Evolutionary conservation across 2,888 invertebrate genomes (phyloP).

Genomic region (Amblyjoppa fuscipennis): DNA sequence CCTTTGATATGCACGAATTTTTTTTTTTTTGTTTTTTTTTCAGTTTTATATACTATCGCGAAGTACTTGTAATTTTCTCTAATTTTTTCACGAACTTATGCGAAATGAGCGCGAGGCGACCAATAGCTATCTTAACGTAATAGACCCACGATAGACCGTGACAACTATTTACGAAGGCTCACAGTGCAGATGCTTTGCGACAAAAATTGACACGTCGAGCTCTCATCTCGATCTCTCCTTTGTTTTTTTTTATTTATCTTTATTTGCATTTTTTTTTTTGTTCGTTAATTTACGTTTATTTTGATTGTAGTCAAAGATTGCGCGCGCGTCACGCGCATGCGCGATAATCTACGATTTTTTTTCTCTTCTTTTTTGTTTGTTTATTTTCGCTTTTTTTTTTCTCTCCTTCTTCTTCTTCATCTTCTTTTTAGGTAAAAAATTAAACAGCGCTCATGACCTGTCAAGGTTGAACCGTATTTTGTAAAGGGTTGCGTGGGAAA

Average conservation of each 20-base stretch:
- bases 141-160: constrained; percentile 65
- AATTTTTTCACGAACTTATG: too few species aligned
- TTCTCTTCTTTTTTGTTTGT: constrained; percentile 27
- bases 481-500: constrained; percentile 38
- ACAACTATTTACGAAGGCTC: constrained; percentile 65
- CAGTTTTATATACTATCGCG: too few species aligned
- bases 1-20: too few species aligned
- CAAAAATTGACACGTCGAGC: constrained; percentile 66
- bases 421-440: constrained; percentile 63
- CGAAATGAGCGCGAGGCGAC: too few species aligned
- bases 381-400: constrained; percentile 1
- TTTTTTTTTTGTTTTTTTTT: too few species aligned
- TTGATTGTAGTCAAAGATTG: constrained; percentile 64
- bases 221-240: not conserved
- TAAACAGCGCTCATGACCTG: constrained; percentile 56
- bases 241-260: constrained; percentile 32
- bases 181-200: constrained; percentile 65
- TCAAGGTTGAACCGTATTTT: constrained; percentile 55
- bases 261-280: not conserved
- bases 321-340: constrained; percentile 20
- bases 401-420: constrained; percentile 3
- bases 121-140: not conserved
- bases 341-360: constrained; percentile 49
- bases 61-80: too few species aligned
- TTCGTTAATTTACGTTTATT: constrained; percentile 44